Evolutionary conservation across 2,797 vertebrate genomes (phyloP).

Genomic region (Gephyroberyx darwinii): DNA sequence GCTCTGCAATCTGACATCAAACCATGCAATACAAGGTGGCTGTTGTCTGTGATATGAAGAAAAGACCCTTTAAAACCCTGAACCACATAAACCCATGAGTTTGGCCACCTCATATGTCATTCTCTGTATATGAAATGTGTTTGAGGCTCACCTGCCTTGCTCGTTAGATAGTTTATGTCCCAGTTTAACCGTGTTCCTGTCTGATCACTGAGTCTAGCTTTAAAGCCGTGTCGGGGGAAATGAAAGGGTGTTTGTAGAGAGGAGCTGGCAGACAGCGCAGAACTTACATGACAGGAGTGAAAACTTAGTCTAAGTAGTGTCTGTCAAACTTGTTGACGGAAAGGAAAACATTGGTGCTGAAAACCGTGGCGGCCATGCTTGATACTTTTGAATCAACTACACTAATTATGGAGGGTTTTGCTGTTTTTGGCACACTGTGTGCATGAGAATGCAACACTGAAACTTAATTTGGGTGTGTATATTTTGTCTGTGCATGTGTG

Average conservation of each 20-base stretch:
- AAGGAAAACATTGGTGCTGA: conserved; percentile 28
- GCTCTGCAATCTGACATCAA: neutral
- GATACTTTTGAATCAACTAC: conserved; percentile 41
- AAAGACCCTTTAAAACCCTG: neutral
- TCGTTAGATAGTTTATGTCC: neutral
- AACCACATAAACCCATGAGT: neutral
- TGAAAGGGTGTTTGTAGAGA: conserved; percentile 31
- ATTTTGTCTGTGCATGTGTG: conserved; percentile 11
- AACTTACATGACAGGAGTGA: conserved; percentile 25
- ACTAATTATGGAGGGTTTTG: conserved; percentile 58
- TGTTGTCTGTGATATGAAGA: neutral
- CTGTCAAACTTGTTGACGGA: conserved; percentile 66
- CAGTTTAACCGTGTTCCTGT: conserved; percentile 15
- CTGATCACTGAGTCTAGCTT: neutral
- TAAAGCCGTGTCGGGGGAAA: conserved; percentile 15
- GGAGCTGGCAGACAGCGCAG: conserved; percentile 16
- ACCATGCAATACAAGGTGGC: neutral
- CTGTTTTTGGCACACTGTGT: conserved; percentile 46
- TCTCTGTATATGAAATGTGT: conserved; percentile 1
- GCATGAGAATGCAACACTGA: conserved; percentile 26
- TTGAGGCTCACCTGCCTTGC: neutral
- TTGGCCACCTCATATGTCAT: neutral
- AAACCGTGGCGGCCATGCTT: conserved; percentile 49
- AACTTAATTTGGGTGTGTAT: conserved; percentile 54
- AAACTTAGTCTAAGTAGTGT: conserved; percentile 29